Evolutionary conservation across 2,113 vertebrate genomes (phyloP).

Genomic region (Osmerus eperlanus): DNA sequence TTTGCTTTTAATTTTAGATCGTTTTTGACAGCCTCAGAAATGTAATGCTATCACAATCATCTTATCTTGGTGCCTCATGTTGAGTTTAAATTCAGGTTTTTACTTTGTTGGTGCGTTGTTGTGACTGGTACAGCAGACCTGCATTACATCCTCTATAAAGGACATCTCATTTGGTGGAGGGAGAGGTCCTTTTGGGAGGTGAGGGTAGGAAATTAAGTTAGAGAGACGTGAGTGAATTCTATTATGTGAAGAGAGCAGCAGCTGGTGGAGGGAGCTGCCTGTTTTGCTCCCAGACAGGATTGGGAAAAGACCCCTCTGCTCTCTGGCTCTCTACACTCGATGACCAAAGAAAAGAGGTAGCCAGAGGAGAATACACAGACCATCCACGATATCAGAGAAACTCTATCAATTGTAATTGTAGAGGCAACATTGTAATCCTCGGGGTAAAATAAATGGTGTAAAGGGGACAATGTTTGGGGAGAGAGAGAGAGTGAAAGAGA

Average conservation of each 20-base stretch:
- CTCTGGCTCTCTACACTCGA: slow-evolving; percentile 5
- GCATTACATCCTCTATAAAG: slow-evolving; percentile 31
- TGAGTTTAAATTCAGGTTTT: slow-evolving; percentile 20
- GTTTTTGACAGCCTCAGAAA: not conserved
- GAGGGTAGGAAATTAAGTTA: slow-evolving; percentile 27
- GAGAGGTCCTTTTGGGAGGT: slow-evolving; percentile 5
- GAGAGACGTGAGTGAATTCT: slow-evolving; percentile 35
- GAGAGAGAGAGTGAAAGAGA: slow-evolving; percentile 24
- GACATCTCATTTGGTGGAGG: slow-evolving; percentile 9
- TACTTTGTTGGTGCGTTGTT: slow-evolving; percentile 32
- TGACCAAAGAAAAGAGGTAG: not conserved
- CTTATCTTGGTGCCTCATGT: not conserved
- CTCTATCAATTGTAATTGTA: too few relatives aligned
- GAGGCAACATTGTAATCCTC: slow-evolving; percentile 46
- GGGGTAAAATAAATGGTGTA: slow-evolving; percentile 43
- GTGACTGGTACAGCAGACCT: slow-evolving; percentile 11
- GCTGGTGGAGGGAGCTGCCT: slow-evolving; percentile 20
- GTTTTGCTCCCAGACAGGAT: slow-evolving; percentile 22
- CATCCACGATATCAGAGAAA: slow-evolving; percentile 18
- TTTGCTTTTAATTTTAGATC: not conserved
- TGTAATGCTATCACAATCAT: too few relatives aligned
- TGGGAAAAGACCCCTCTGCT: slow-evolving; percentile 16
- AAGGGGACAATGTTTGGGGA: slow-evolving; percentile 28
- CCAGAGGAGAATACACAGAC: slow-evolving; percentile 29
- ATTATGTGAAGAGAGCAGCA: slow-evolving; percentile 23